Evolutionary conservation across 2,888 invertebrate species (phyloP), one percentile per base, ranked within the genome.

Genomic region (Platycnemis pennipes): DNA sequence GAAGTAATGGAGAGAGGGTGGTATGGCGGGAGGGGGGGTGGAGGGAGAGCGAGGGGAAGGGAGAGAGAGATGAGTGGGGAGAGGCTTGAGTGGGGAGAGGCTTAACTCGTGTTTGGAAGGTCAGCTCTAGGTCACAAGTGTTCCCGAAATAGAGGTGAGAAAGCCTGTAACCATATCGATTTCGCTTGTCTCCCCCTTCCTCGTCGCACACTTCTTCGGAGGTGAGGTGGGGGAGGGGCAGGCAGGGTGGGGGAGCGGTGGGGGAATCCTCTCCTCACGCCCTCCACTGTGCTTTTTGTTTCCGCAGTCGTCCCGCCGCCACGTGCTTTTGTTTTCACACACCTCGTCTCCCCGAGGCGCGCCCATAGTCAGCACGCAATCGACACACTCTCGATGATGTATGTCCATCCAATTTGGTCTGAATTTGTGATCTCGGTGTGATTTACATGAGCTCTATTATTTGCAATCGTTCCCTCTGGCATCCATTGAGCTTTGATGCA

Each of bases 51-150:
- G 45, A 3, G n/a, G 42, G 2, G 85, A 2, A 16, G 46, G 45
- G 87, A 46, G 46, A n/a, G 46, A n/a, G 86, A 5, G 16, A 42
- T 13, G 22, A 19, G n/a, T n/a, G n/a, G 37, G 44, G 87, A 7
- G 19, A n/a, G 8, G n/a, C 26, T n/a, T 44, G 44, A 46, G 2
- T 22, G 87, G 3, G 87, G 22, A n/a, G 45, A 45, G 87, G 42
- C 45, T 31, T 45, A n/a, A 44, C 45, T 87, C 46, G 26, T 46
- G 87, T 87, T 87, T 26, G 87, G 87, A 87, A 87, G 87, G 87
- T 44, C 87, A 87, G 87, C 87, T 87, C 87, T 87, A 87, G 87
- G 87, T 87, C 87, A 87, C 46, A 87, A 87, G 77, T 87, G 87
- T 44, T 87, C 87, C 46, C 87, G 45, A 87, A 87, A 87, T 87